Conservation (phyloP, 2,797 vertebrate genomes). For the Phoebastria nigripes region DNA sequence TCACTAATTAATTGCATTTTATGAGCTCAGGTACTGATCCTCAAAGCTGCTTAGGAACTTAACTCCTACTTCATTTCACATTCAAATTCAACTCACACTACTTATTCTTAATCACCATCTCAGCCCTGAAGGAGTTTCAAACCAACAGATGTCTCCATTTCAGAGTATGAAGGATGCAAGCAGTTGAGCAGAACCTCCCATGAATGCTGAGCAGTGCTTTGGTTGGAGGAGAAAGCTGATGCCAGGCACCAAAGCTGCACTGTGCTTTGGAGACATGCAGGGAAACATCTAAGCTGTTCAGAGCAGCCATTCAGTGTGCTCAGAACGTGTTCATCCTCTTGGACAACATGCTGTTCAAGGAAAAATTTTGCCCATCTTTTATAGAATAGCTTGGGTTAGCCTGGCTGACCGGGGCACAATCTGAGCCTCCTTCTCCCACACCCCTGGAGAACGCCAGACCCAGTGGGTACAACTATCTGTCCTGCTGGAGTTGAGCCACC, state of each 20-base stretch:
- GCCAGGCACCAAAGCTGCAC: not conserved
- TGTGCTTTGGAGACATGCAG: not conserved
- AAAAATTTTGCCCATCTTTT: not conserved
- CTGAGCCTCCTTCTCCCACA: not conserved
- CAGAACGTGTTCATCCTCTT: not conserved
- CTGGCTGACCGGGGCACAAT: not conserved
- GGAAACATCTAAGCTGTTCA: not conserved
- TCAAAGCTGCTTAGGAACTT: slow-evolving; percentile 30
- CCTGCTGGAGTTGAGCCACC: not conserved
- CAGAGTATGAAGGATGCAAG: not conserved
- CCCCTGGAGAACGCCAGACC: not conserved
- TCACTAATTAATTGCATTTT: slow-evolving; percentile 41
- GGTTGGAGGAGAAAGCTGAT: not conserved
- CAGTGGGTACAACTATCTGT: not conserved
- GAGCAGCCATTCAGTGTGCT: not conserved
- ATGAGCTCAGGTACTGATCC: not conserved
- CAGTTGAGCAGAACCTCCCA: not conserved
- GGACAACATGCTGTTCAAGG: not conserved
- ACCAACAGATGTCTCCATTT: slow-evolving; percentile 13
- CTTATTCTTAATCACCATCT: slow-evolving; percentile 11
- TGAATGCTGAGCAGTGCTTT: not conserved
- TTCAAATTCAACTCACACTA: slow-evolving; percentile 20
- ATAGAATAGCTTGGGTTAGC: not conserved
- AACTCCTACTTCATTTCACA: slow-evolving; percentile 12
- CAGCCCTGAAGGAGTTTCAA: slow-evolving; percentile 30